These are phyloP conservation scores for Maccullochella peelii DNA, from an alignment of 2,113 vertebrate species.

Conservation along the genomic window DNA sequence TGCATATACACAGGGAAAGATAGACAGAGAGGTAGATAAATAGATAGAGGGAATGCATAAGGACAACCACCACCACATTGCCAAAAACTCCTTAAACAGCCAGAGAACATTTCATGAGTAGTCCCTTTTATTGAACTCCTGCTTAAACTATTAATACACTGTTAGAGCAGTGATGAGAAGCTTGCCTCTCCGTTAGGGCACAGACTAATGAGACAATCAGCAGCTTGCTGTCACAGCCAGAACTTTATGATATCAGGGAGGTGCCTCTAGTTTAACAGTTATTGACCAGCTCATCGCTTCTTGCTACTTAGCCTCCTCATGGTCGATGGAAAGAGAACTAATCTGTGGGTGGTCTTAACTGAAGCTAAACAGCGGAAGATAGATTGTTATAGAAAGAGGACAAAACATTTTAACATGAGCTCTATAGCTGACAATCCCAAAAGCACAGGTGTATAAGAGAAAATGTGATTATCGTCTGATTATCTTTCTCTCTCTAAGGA, in stretches of 20 bases:
- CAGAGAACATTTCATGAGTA: slow-evolving; percentile 27
- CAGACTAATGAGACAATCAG: slow-evolving; percentile 54
- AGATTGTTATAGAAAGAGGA: not conserved
- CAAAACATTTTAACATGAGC: slow-evolving; percentile 9
- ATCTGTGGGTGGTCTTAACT: slow-evolving; percentile 9
- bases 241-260: slow-evolving; percentile 56
- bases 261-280: slow-evolving; percentile 38
- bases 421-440: not conserved
- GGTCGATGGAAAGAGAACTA: slow-evolving; percentile 13
- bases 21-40: not conserved
- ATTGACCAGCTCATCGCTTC: slow-evolving; percentile 37
- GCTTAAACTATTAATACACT: slow-evolving; percentile 32
- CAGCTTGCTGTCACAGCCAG: slow-evolving; percentile 33
- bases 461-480: not conserved
- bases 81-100: slow-evolving; percentile 17
- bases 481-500: not conserved
- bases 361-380: not conserved
- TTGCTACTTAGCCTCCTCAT: slow-evolving; percentile 15
- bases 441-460: not conserved
- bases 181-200: slow-evolving; percentile 5
- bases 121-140: slow-evolving; percentile 25
- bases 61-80: not conserved
- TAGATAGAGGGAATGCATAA: not conserved
- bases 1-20: not conserved
- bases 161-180: slow-evolving; percentile 25